These are phyloP conservation scores for Ellobius talpinus DNA, from an alignment of 2,113 vertebrate species.

Conservation along the genomic window DNA sequence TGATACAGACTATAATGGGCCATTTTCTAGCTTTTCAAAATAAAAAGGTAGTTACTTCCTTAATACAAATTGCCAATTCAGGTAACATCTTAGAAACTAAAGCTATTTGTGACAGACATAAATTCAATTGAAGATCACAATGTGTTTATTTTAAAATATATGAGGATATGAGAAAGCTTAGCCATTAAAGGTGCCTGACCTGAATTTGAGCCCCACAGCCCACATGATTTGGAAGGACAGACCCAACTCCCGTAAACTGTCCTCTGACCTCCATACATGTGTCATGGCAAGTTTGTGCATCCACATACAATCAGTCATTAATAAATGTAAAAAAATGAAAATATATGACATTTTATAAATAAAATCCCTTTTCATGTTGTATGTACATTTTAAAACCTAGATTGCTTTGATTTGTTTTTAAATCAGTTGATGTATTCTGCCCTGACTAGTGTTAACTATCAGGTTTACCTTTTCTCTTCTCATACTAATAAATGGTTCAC, in stretches of 20 bases:
- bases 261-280: not conserved
- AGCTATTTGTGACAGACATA: constrained; percentile 36
- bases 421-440: not conserved
- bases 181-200: not conserved
- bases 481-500: not conserved
- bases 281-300: not conserved
- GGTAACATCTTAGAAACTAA: not conserved
- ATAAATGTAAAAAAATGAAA: not conserved
- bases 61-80: not conserved
- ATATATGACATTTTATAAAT: not conserved
- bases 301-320: not conserved
- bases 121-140: not conserved
- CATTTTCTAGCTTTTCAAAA: not conserved
- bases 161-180: not conserved
- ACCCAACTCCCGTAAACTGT: not conserved
- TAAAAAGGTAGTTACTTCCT: not conserved
- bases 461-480: not conserved
- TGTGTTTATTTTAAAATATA: not conserved
- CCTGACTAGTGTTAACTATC: not conserved
- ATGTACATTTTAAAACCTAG: not conserved
- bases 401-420: constrained; percentile 17
- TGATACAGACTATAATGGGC: not conserved
- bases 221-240: not conserved
- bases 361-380: not conserved
- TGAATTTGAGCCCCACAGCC: not conserved